Evolutionary conservation across 2,888 invertebrate genomes (phyloP).

Genomic region (Drosophila sordidapex): DNA sequence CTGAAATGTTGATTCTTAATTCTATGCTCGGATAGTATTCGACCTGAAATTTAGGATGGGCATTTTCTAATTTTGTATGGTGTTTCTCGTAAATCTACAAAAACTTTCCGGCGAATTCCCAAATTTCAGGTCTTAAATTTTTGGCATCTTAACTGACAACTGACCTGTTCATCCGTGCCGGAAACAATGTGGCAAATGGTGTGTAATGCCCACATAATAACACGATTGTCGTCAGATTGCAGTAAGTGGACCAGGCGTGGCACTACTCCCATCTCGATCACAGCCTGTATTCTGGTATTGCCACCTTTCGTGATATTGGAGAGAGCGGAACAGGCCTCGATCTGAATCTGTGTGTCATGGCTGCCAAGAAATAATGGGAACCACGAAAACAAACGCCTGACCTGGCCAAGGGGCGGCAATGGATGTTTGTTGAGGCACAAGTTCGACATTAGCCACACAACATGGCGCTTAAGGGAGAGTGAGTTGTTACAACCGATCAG

Average conservation of each 20-base stretch:
- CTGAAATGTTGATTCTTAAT: constrained; percentile 83
- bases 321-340: constrained; percentile 97
- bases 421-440: constrained; percentile 98
- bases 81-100: background rate
- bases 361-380: constrained; percentile 90
- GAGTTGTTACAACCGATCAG: constrained; percentile 86
- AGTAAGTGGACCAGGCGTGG: constrained; percentile 90
- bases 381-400: constrained; percentile 90
- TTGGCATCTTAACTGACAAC: constrained; percentile 82
- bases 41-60: background rate
- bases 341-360: constrained; percentile 91
- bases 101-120: background rate
- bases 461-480: constrained; percentile 88
- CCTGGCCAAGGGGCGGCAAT: constrained; percentile 91
- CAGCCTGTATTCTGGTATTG: constrained; percentile 95
- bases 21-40: background rate
- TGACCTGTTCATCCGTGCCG: constrained; percentile 93
- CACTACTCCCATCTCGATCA: constrained; percentile 90
- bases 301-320: constrained; percentile 97
- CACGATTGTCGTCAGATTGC: constrained; percentile 87
- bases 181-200: constrained; percentile 98
- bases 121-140: background rate
- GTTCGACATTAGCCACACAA: constrained; percentile 97
- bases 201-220: constrained; percentile 93
- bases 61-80: background rate